A percentile compares a stretch with the other conserved stretches of the same genome.
Evolutionary conservation across 1,140 invertebrate genomes (phyloP).

Genomic region (Pomacea maculata): DNA sequence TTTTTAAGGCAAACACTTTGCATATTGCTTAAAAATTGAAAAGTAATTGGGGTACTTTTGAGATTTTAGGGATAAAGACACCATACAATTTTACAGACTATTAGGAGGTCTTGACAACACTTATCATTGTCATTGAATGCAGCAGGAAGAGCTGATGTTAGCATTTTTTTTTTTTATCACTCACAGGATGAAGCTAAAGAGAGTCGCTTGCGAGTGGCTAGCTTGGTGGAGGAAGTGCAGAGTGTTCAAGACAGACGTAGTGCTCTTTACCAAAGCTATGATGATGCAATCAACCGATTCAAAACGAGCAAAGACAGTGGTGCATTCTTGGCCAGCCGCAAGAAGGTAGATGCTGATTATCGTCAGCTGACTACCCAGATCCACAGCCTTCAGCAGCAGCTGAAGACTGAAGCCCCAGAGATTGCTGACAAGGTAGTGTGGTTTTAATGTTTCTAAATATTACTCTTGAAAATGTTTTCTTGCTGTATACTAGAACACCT

Average conservation of each 20-base stretch:
- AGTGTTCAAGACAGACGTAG: constrained; percentile 73
- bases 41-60: no score
- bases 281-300: constrained; percentile 73
- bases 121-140: not conserved
- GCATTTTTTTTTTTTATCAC: not conserved
- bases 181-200: constrained; percentile 71
- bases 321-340: constrained; percentile 67
- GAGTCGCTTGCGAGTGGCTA: constrained; percentile 68
- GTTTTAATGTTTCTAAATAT: no score
- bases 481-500: no score
- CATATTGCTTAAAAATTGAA: no score
- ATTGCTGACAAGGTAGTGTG: constrained; percentile 68
- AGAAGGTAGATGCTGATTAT: constrained; percentile 74
- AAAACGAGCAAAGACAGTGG: constrained; percentile 74
- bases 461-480: no score
- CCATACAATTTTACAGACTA: no score
- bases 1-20: no score
- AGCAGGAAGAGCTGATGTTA: not conserved
- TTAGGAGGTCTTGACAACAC: no score
- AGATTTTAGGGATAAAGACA: no score
- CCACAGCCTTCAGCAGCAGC: constrained; percentile 70
- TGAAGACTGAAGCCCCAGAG: constrained; percentile 74
- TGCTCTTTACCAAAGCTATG: constrained; percentile 73
- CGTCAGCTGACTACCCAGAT: constrained; percentile 72
- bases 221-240: constrained; percentile 69